phyloP scores from a whole-genome alignment of 2,113 vertebrate species.

The Hirundichthys speculiger region DNA sequence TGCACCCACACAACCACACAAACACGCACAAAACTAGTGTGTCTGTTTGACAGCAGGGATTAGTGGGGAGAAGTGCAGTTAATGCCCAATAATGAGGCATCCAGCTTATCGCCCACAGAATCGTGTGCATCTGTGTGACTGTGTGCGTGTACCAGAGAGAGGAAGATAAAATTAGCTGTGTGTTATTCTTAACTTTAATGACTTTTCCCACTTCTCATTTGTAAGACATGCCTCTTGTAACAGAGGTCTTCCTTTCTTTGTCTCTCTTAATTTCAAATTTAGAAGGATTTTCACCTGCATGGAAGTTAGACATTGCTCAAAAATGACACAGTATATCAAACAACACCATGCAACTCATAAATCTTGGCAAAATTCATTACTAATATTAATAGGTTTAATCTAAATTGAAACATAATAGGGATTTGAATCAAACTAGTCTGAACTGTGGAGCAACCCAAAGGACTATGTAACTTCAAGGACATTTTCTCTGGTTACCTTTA shows the following conservation, averaged over 20 bases:
- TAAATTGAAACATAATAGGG: too few species aligned
- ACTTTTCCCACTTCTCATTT: slow-evolving; percentile 27
- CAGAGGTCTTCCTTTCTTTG: too few species aligned
- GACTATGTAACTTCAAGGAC: too few species aligned
- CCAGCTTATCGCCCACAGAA: slow-evolving; percentile 71
- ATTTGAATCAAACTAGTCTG: too few species aligned
- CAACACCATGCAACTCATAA: background rate
- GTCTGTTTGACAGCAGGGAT: slow-evolving; percentile 69
- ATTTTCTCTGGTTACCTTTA: too few species aligned
- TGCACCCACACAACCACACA: background rate
- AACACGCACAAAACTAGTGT: slow-evolving; percentile 31
- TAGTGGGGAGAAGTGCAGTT: slow-evolving; percentile 66
- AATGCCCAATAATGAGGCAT: slow-evolving; percentile 73
- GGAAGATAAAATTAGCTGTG: slow-evolving; percentile 52
- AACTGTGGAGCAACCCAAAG: too few species aligned
- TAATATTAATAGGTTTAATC: too few species aligned
- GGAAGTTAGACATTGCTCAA: background rate
- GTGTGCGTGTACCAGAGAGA: background rate
- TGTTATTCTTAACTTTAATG: slow-evolving; percentile 46
- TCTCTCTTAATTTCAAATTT: background rate
- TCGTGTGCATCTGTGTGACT: slow-evolving; percentile 14
- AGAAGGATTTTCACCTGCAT: background rate
- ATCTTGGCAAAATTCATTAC: too few species aligned
- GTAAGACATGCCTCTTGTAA: background rate
- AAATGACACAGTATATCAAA: background rate